Evolutionary conservation across 2,113 vertebrate genomes (phyloP).

Genomic region (Nipponia nippon): DNA sequence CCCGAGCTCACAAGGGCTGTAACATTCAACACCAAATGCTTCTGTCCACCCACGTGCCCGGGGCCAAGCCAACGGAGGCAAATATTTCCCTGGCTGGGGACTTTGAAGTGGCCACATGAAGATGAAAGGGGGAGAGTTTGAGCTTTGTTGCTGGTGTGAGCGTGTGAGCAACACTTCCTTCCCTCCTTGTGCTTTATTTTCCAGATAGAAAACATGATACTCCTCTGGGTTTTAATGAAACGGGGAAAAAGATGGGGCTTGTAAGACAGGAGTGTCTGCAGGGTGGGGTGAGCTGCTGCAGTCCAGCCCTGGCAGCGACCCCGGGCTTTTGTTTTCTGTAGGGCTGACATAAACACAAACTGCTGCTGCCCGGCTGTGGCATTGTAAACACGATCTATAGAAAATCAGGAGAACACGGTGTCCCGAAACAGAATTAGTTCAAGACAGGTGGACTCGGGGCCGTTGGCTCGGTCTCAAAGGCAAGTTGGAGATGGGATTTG

Average conservation of each 20-base stretch:
- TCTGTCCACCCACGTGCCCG: slow-evolving; percentile 37
- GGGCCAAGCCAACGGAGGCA: slow-evolving; percentile 10
- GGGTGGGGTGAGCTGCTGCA: not conserved
- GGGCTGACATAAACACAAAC: not conserved
- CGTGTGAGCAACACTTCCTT: not conserved
- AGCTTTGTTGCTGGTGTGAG: not conserved
- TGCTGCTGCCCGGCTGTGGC: not conserved
- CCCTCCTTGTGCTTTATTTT: not conserved
- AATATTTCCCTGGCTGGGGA: slow-evolving; percentile 29
- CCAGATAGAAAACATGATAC: not conserved
- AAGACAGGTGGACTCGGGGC: slow-evolving; percentile 17
- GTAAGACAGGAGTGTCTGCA: accelerated
- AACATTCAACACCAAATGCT: slow-evolving; percentile 39
- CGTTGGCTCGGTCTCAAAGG: slow-evolving; percentile 3
- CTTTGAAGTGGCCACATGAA: slow-evolving; percentile 59
- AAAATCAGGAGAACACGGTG: not conserved
- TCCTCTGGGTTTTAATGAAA: not conserved
- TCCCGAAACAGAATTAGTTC: slow-evolving; percentile 39
- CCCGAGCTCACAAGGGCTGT: not conserved
- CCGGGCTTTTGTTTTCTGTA: not conserved
- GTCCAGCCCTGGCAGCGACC: not conserved
- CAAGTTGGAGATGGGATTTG: slow-evolving; percentile 5
- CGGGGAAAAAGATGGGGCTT: not conserved
- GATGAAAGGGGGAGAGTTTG: slow-evolving; percentile 38
- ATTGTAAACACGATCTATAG: not conserved